Conservation (phyloP, 2,797 vertebrate species). For the Adrianichthys oophorus region DNA sequence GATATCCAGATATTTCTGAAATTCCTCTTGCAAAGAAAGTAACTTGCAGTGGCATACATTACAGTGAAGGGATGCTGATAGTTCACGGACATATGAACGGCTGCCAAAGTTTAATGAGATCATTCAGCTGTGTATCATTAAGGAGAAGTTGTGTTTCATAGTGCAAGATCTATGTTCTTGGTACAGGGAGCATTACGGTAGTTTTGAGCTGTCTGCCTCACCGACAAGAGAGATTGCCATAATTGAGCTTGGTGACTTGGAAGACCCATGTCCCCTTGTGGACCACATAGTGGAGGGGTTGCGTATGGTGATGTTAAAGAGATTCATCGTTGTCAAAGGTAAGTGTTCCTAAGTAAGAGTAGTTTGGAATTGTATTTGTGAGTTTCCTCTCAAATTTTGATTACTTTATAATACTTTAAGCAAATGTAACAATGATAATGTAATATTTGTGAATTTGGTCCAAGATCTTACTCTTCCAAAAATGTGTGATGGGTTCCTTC, state of each 20-base stretch:
- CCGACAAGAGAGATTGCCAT: constrained; percentile 34
- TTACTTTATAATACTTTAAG: not conserved
- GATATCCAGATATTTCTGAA: constrained; percentile 22
- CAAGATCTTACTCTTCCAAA: not conserved
- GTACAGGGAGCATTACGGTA: constrained; percentile 15
- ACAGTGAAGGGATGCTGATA: constrained; percentile 36
- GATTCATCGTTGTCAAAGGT: constrained; percentile 5
- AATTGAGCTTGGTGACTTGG: constrained; percentile 27
- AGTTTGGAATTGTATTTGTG: no score
- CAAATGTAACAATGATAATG: not conserved
- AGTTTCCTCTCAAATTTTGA: not conserved
- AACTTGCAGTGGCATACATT: constrained; percentile 32
- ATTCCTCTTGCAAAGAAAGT: constrained; percentile 35
- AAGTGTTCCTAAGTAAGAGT: not conserved
- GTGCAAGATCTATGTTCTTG: not conserved
- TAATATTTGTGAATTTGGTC: not conserved
- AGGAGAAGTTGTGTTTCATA: constrained; percentile 26
- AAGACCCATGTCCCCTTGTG: not conserved
- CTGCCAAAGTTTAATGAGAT: constrained; percentile 35
- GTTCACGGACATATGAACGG: constrained; percentile 7
- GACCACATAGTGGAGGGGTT: constrained; percentile 21
- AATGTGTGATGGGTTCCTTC: not conserved
- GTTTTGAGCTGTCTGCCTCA: constrained; percentile 29
- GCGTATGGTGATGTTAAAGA: constrained; percentile 33
- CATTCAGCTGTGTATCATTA: constrained; percentile 35